A percentile compares a stretch with the other conserved stretches of the same genome.
Conservation (phyloP, 2,113 vertebrate genomes). For the Pelvicachromis taeniatus region DNA sequence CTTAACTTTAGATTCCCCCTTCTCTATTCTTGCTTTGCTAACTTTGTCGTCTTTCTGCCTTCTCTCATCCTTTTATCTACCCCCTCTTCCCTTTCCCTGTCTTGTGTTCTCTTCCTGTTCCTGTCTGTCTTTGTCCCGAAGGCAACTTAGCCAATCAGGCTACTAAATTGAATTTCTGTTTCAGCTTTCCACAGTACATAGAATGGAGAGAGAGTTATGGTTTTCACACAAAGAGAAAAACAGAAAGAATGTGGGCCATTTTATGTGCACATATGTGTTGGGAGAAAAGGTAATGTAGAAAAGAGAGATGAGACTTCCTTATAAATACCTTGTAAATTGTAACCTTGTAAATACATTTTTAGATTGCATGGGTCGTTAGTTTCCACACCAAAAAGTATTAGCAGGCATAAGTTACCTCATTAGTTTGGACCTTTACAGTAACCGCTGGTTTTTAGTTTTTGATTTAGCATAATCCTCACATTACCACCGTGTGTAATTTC, state of each 20-base stretch:
- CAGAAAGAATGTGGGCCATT: neutral
- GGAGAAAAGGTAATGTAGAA: neutral
- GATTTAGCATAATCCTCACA: neutral
- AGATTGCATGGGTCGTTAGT: neutral
- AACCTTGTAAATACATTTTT: neutral
- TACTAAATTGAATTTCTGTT: conserved; percentile 41
- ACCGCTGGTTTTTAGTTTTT: neutral
- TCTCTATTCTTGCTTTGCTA: neutral
- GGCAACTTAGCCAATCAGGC: conserved; percentile 42
- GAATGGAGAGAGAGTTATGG: conserved; percentile 13
- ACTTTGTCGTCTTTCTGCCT: neutral
- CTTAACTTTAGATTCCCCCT: neutral
- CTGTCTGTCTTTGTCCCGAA: conserved; percentile 10
- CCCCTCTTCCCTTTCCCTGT: neutral
- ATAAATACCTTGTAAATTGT: too few species aligned
- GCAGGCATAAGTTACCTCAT: neutral
- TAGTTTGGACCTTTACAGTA: neutral
- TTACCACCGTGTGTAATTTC: neutral
- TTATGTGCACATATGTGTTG: neutral
- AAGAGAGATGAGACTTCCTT: neutral
- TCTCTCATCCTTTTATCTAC: neutral
- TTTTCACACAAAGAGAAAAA: conserved; percentile 7
- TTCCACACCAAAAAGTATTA: neutral
- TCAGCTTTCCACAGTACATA: conserved; percentile 25
- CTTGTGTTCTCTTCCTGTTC: neutral